Conservation (phyloP, 2,888 invertebrate species). For the Halictus quadricinctus region DNA sequence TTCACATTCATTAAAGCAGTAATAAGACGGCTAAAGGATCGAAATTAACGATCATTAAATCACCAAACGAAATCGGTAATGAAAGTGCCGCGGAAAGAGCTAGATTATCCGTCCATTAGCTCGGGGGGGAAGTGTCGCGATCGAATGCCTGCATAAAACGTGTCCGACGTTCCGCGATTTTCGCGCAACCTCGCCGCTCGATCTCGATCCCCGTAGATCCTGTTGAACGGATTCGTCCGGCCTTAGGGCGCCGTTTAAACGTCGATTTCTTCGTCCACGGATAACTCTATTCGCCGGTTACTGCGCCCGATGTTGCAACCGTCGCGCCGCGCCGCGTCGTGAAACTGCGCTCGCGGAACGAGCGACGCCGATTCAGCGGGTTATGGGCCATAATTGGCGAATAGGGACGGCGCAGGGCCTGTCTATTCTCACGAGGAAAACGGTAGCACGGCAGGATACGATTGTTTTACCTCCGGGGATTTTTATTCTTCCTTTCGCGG, state of each 20-base stretch:
- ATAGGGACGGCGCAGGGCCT: conserved; percentile 41
- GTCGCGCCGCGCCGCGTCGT: neutral
- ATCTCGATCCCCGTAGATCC: neutral
- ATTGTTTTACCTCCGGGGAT: conserved; percentile 10
- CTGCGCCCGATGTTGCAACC: conserved; percentile 42
- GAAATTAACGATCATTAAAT: neutral
- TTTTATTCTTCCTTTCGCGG: conserved; percentile 12
- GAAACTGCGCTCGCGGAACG: conserved; percentile 30
- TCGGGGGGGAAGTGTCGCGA: conserved; percentile 37
- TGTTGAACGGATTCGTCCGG: conserved; percentile 6
- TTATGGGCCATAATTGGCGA: conserved; percentile 56
- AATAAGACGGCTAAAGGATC: neutral
- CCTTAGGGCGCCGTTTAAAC: conserved; percentile 24
- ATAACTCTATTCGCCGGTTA: conserved; percentile 47
- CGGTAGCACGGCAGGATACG: conserved; percentile 3
- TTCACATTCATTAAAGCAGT: conserved; percentile 34
- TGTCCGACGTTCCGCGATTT: neutral
- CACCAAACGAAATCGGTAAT: conserved; percentile 41
- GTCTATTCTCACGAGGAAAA: conserved; percentile 58
- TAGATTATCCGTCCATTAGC: conserved; percentile 65
- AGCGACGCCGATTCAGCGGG: conserved; percentile 41
- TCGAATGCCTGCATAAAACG: conserved; percentile 15
- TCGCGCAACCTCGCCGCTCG: neutral
- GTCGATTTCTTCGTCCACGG: conserved; percentile 56
- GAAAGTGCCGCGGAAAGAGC: conserved; percentile 12